These are phyloP conservation scores for Acipenser oxyrinchus DNA, from an alignment of 2,797 vertebrate genomes.

Conservation along the genomic window DNA sequence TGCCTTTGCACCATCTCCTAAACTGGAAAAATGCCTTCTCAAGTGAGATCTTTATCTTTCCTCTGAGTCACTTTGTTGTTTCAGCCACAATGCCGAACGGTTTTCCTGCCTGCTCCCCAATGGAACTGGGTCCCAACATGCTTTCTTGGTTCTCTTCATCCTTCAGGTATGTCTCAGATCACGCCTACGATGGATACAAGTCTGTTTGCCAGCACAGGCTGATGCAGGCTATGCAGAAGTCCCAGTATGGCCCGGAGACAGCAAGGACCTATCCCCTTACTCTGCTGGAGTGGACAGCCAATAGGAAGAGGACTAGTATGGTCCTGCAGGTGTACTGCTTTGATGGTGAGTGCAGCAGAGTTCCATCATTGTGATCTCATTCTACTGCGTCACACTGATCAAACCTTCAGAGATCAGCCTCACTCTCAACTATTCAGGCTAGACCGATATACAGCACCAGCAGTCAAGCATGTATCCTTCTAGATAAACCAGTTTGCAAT, in stretches of 20 bases:
- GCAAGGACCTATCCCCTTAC: conserved; percentile 79
- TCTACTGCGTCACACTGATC: too few species aligned
- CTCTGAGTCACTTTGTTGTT: not conserved
- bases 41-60: conserved; percentile 66
- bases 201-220: conserved; percentile 86
- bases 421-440: too few species aligned
- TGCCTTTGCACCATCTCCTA: conserved; percentile 67
- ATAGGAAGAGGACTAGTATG: conserved; percentile 80
- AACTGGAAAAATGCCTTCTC: conserved; percentile 83
- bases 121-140: not conserved
- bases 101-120: too few species aligned
- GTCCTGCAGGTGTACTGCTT: conserved; percentile 81
- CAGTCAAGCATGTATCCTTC: too few species aligned
- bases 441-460: too few species aligned
- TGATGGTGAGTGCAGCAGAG: conserved; percentile 62
- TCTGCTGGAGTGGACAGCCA: conserved; percentile 86
- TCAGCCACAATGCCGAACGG: not conserved
- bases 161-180: conserved; percentile 84
- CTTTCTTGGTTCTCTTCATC: not conserved
- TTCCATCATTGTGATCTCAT: too few species aligned
- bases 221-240: conserved; percentile 79
- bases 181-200: conserved; percentile 74
- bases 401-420: too few species aligned
- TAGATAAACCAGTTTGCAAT: too few species aligned
- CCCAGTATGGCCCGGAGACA: conserved; percentile 49